Percentiles rank a stretch among this genome's conserved stretches.
Conservation (phyloP, 2,888 invertebrate species). For the Cheilosia variabilis region DNA sequence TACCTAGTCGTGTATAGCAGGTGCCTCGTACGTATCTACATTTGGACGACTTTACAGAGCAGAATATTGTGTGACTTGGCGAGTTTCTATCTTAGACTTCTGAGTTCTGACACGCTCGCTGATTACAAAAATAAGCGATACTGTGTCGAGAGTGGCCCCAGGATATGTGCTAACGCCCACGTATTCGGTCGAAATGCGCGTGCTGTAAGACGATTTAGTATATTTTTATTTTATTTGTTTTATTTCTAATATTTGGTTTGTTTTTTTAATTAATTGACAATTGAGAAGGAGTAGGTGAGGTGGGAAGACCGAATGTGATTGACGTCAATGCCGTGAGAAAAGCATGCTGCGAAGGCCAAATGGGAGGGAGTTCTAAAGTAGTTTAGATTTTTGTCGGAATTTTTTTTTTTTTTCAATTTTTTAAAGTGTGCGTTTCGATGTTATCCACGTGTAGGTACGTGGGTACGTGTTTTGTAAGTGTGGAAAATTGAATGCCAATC, state of each 20-base stretch:
- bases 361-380: not conserved
- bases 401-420: not conserved
- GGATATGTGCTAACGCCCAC: slow-evolving; percentile 41
- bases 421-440: slow-evolving; percentile 1
- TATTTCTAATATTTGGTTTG: not conserved
- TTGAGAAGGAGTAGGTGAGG: not conserved
- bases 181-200: slow-evolving; percentile 36
- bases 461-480: not conserved
- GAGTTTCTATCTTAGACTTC: slow-evolving; percentile 29
- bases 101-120: slow-evolving; percentile 50
- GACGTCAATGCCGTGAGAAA: slow-evolving; percentile 34
- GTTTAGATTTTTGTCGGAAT: not conserved
- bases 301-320: not conserved
- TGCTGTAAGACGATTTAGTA: slow-evolving; percentile 42
- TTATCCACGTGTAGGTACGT: not conserved
- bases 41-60: not conserved
- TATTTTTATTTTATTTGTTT: slow-evolving; percentile 7
- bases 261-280: slow-evolving; percentile 1
- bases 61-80: slow-evolving; percentile 2
- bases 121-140: slow-evolving; percentile 44
- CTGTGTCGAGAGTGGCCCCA: slow-evolving; percentile 24
- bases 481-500: not conserved
- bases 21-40: not conserved
- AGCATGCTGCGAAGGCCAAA: not conserved
- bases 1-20: not conserved